These are phyloP conservation scores for Strigops habroptila DNA, from an alignment of 2,113 vertebrate genomes.

Conservation along the genomic window DNA sequence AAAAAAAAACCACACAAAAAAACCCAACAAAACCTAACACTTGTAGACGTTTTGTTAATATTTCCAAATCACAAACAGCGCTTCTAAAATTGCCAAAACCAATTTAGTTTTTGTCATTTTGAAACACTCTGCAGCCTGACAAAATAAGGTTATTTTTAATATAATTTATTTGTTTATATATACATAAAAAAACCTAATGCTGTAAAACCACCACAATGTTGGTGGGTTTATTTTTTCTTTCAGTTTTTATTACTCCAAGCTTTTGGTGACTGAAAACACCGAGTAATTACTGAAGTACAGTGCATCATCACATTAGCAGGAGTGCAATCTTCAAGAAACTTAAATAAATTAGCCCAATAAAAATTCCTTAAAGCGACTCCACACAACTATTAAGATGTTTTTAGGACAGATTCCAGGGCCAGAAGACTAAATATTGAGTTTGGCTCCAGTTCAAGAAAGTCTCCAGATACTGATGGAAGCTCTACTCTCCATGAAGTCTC, in stretches of 20 bases:
- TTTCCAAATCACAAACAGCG: neutral
- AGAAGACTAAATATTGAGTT: neutral
- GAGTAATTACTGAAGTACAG: neutral
- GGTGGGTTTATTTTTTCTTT: neutral
- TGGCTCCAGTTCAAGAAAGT: neutral
- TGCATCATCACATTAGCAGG: neutral
- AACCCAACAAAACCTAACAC: neutral
- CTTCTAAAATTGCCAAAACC: neutral
- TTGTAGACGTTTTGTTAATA: neutral
- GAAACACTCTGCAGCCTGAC: neutral
- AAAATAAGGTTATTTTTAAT: neutral
- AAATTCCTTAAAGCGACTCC: neutral
- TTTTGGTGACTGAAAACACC: neutral
- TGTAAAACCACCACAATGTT: neutral
- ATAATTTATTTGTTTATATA: neutral
- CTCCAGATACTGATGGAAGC: neutral
- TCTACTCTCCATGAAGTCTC: neutral
- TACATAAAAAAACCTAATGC: neutral
- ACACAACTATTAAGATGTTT: neutral
- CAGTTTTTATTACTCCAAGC: neutral
- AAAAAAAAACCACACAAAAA: fast-evolving
- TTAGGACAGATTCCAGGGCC: neutral
- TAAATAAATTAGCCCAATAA: neutral
- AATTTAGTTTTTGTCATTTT: neutral
- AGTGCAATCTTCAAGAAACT: neutral